Evolutionary conservation across 2,797 vertebrate genomes (phyloP), one percentile per base, ranked within the genome.

Genomic region (Spizella passerina): DNA sequence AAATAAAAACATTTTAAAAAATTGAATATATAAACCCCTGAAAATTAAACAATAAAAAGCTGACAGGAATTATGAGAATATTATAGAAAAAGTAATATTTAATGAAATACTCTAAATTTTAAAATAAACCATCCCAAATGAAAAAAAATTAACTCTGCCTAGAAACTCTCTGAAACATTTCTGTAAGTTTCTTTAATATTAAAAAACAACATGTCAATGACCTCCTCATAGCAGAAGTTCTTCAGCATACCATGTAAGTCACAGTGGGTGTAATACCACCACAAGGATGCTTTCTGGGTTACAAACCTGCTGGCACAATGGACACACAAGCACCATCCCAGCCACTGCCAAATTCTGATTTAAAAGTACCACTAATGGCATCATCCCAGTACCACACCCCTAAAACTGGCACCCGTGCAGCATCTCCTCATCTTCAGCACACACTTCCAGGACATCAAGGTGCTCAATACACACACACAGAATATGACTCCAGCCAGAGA

Each of bases 241-340:
- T 61, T 47, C 15, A 49, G 24, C 36, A 9, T 4, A 32, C 7
- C 1, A 2, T 4, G 19, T 34, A 55, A 61, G 18, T 5, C 50
- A 68, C 23, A 23, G 24, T 24, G 26, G 56, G 15, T 30, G 6
- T 12, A 55, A 50, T 2, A 69, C 3, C 29, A 55, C 12, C n/a
- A 50, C 0, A 0, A 50, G 34, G 50, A 19, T 36, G 44, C 0
- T 44, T 49, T 75, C 7, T 15, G 38, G 21, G 17, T 49, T 71
- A 82, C 17, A 46, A 23, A 9, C 6, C 21, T 0, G 0, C 26
- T 9, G 65, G 34, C 34, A 66, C 34, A 84, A 69, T 10, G 23
- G 55, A 65, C 6, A 20, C 24, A 60, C 14, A 61, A 18, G 6
- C 63, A 75, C 34, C 17, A 64, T 1, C 26, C 34, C 34, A 83